Evolutionary conservation across 2,113 vertebrate species (phyloP).

Genomic region (Dermatemys mawii): DNA sequence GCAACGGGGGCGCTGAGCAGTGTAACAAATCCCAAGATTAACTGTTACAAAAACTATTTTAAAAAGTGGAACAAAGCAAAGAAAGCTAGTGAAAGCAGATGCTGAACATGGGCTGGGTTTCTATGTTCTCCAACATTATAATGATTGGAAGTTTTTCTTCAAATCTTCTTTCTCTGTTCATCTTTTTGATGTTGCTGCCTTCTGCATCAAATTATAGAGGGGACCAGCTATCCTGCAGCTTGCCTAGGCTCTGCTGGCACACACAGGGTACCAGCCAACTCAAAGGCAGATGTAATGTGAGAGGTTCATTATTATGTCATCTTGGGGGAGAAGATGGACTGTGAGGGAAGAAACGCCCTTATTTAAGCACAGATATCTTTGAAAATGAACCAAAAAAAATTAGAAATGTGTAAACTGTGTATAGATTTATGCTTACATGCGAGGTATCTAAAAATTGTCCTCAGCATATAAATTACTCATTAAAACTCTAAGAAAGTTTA

Average conservation of each 20-base stretch:
- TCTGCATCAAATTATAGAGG: neutral
- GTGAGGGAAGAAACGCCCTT: neutral
- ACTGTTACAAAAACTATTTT: neutral
- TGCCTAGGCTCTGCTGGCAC: neutral
- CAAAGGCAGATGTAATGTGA: neutral
- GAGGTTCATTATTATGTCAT: neutral
- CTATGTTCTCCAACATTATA: neutral
- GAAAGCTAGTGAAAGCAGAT: neutral
- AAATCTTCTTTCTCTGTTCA: neutral
- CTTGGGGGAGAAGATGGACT: neutral
- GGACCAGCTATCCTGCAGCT: neutral
- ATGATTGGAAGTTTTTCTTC: neutral
- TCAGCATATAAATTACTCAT: neutral
- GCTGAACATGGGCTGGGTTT: neutral
- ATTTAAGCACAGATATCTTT: neutral
- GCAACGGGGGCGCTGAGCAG: too few species aligned
- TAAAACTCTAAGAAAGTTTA: neutral
- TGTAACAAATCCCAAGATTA: neutral
- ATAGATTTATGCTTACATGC: neutral
- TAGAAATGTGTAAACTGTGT: neutral
- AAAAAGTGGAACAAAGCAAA: neutral
- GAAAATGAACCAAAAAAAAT: neutral
- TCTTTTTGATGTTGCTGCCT: neutral
- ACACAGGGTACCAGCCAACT: neutral
- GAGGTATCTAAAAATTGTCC: neutral